A percentile compares a stretch with the other conserved stretches of the same genome.
phyloP scores from a whole-genome alignment of 2,797 vertebrate genomes.

The Amazona ochrocephala region DNA sequence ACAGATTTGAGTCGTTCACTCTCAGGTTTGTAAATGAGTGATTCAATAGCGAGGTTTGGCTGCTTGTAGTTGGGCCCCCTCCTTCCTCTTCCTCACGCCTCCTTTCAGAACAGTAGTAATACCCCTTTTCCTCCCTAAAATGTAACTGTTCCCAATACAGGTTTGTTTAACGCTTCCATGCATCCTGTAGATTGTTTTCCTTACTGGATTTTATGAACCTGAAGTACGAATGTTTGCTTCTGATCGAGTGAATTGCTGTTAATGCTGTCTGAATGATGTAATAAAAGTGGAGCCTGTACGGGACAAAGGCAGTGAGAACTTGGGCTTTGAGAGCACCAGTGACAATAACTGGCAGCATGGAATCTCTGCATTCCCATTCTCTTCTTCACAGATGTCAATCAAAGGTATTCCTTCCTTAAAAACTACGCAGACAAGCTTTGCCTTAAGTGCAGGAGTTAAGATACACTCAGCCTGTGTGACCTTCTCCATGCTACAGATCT shows the following conservation, averaged over 20 bases:
- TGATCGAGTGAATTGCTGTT: neutral
- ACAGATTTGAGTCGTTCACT: neutral
- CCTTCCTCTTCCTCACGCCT: neutral
- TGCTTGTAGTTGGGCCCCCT: neutral
- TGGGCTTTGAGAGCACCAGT: neutral
- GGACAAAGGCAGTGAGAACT: neutral
- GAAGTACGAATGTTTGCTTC: neutral
- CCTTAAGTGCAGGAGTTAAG: neutral
- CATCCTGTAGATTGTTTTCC: neutral
- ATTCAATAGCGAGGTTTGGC: neutral
- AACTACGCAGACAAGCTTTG: neutral
- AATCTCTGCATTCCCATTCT: neutral
- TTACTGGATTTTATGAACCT: neutral
- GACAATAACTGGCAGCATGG: neutral
- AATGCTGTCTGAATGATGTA: neutral
- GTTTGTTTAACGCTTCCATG: neutral
- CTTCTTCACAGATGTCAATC: rapidly evolving
- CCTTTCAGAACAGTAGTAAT: neutral
- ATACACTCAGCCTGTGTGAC: neutral
- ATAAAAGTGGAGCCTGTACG: neutral
- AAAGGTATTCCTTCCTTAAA: neutral
- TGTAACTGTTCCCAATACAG: neutral
- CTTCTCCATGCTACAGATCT: neutral
- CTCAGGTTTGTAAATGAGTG: neutral
- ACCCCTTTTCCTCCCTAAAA: neutral